These are phyloP conservation scores for Microchirus variegatus DNA, from an alignment of 2,797 vertebrate genomes.

Conservation along the genomic window DNA sequence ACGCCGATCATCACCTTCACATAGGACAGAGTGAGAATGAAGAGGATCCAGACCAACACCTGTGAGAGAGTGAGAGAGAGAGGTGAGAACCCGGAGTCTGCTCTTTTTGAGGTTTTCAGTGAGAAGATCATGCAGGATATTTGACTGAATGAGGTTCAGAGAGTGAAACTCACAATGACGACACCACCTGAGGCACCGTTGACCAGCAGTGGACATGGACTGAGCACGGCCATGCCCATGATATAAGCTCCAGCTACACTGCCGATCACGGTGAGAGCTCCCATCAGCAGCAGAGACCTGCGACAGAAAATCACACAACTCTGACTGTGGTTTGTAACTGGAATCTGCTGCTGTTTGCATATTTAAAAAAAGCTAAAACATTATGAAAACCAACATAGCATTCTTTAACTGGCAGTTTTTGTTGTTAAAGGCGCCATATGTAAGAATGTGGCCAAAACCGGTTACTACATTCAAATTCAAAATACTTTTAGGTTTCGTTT, in stretches of 20 bases:
- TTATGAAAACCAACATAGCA: no score
- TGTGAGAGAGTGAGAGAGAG: slow-evolving; percentile 52
- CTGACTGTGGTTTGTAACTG: not conserved
- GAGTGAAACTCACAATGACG: slow-evolving; percentile 77
- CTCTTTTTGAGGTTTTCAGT: not conserved
- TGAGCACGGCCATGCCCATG: slow-evolving; percentile 80
- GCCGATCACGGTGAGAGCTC: slow-evolving; percentile 71
- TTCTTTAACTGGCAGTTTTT: no score
- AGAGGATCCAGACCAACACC: slow-evolving; percentile 84
- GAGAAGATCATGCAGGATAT: not conserved
- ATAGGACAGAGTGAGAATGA: slow-evolving; percentile 83
- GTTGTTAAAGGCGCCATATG: no score
- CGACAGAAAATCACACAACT: not conserved
- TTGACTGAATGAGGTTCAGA: not conserved
- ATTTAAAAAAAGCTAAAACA: no score
- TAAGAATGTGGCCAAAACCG: no score
- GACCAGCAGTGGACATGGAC: slow-evolving; percentile 84
- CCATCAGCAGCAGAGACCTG: slow-evolving; percentile 83
- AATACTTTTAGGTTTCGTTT: no score
- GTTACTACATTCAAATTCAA: no score
- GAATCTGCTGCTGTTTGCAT: no score
- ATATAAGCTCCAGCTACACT: slow-evolving; percentile 79
- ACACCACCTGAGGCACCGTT: slow-evolving; percentile 64
- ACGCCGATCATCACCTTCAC: slow-evolving; percentile 87
- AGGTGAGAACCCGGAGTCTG: not conserved